A percentile compares a stretch with the other conserved stretches of the same genome.
Evolutionary conservation across 2,113 vertebrate species (phyloP).

Genomic region (Eubucco bourcierii): DNA sequence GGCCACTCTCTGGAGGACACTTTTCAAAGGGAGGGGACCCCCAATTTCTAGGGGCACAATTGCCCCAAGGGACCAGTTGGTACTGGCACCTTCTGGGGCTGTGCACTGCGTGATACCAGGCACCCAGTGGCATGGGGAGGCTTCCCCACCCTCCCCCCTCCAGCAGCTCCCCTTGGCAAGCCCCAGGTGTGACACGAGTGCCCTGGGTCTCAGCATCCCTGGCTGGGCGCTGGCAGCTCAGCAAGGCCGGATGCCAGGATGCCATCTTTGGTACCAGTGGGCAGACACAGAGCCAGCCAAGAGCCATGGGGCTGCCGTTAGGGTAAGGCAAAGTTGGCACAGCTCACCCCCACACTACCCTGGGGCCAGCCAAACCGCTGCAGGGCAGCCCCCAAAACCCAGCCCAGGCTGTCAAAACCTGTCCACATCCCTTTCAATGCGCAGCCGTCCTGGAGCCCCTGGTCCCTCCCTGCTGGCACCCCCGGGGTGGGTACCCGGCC

Average conservation of each 20-base stretch:
- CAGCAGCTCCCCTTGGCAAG: neutral
- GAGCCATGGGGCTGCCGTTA: neutral
- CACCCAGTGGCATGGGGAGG: fast-evolving
- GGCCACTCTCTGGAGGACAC: fast-evolving
- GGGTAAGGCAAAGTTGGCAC: neutral
- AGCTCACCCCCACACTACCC: neutral
- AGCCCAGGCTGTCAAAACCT: neutral
- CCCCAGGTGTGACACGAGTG: neutral
- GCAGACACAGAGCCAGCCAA: fast-evolving
- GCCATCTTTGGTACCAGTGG: neutral
- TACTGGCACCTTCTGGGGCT: fast-evolving
- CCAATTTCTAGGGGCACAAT: neutral
- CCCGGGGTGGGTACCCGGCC: neutral
- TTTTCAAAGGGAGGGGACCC: fast-evolving
- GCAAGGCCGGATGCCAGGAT: neutral
- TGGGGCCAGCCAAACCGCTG: neutral
- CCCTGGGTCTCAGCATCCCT: neutral
- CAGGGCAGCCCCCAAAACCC: neutral
- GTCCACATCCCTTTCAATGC: fast-evolving
- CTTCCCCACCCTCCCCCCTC: neutral
- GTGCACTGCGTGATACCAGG: fast-evolving
- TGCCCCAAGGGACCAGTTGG: neutral
- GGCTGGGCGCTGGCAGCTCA: neutral
- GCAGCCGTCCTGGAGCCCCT: neutral
- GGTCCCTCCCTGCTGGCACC: neutral